A percentile compares a stretch with the other conserved stretches of the same genome.
Evolutionary conservation across 2,888 invertebrate genomes (phyloP).

Genomic region (Ophonus ardosiacus): DNA sequence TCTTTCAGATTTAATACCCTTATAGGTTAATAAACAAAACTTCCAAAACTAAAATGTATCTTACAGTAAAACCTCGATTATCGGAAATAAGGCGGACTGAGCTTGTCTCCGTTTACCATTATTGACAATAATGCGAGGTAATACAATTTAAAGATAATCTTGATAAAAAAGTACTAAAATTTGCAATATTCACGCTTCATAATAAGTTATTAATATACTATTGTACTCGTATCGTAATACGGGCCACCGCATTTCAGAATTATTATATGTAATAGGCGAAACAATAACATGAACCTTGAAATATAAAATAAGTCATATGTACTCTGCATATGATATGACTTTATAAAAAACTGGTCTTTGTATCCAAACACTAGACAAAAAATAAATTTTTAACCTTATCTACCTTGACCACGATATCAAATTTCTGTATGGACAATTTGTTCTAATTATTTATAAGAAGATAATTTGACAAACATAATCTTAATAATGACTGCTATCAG

Average conservation of each 20-base stretch:
- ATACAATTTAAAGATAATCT: too few relatives aligned
- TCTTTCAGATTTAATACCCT: too few relatives aligned
- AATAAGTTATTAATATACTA: too few relatives aligned
- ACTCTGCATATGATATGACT: background rate
- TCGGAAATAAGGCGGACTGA: too few relatives aligned
- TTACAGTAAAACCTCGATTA: too few relatives aligned
- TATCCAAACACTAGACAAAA: background rate
- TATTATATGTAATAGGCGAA: background rate
- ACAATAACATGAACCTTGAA: background rate
- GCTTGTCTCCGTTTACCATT: too few relatives aligned
- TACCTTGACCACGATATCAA: background rate
- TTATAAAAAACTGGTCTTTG: background rate
- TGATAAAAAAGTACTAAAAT: too few relatives aligned
- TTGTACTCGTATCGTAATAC: too few relatives aligned
- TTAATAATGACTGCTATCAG: constrained; percentile 12
- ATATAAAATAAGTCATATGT: background rate
- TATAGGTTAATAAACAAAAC: too few relatives aligned
- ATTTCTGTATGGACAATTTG: background rate
- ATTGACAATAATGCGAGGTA: too few relatives aligned
- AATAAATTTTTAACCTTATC: background rate
- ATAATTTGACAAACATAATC: background rate
- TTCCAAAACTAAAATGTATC: too few relatives aligned
- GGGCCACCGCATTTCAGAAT: background rate
- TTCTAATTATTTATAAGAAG: background rate
- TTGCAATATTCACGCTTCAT: too few relatives aligned